These are phyloP conservation scores for Megalops cyprinoides DNA, from an alignment of 2,797 vertebrate genomes.

Conservation along the genomic window DNA sequence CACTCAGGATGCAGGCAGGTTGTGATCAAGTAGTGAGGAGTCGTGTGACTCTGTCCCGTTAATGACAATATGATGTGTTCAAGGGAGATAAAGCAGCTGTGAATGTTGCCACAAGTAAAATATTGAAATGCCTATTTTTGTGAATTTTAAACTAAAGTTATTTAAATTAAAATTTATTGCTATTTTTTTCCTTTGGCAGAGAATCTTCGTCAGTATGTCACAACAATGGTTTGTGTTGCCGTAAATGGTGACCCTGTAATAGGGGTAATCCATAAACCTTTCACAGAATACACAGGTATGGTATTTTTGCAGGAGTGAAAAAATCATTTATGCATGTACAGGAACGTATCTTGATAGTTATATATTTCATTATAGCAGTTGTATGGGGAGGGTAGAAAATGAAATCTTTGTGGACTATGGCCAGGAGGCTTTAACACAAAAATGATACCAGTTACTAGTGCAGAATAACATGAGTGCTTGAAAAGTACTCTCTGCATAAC, in stretches of 20 bases:
- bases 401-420: background rate
- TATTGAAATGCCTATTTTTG: background rate
- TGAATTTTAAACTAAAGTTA: too few species aligned
- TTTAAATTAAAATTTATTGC: too few species aligned
- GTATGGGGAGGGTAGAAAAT: background rate
- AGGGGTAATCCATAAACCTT: conserved; percentile 94
- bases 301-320: background rate
- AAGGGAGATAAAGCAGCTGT: background rate
- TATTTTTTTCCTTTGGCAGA: conserved; percentile 71
- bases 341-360: background rate
- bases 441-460: too few species aligned
- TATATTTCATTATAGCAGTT: background rate
- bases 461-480: too few species aligned
- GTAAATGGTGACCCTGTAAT: conserved; percentile 90
- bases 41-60: background rate
- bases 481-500: too few species aligned
- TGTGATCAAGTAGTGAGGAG: too few species aligned
- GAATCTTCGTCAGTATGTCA: conserved; percentile 89
- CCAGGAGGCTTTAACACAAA: too few species aligned
- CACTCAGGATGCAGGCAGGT: background rate
- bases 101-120: background rate
- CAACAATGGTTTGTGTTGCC: conserved; percentile 97
- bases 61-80: background rate
- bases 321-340: background rate
- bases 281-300: conserved; percentile 89